Conservation (phyloP, 92 coral and sea anemone species). For the Scolanthus callimorphus region DNA sequence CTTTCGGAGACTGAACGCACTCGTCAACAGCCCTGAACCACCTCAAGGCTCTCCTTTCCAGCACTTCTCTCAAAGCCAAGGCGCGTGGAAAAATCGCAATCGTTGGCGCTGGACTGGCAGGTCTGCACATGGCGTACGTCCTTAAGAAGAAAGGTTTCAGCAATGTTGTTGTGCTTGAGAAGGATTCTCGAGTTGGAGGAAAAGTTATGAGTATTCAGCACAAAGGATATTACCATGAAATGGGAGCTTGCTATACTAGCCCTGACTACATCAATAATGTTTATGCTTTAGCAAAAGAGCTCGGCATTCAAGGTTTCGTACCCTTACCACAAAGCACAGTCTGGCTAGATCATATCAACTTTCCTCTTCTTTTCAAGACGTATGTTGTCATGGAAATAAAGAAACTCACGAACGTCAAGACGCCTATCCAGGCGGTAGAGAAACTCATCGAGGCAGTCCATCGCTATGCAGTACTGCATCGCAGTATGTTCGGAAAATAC, state of each 20-base stretch:
- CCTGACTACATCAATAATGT: conserved; percentile 26
- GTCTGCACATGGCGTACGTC: conserved; percentile 40
- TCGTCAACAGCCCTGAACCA: neutral
- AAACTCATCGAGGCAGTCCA: conserved; percentile 13
- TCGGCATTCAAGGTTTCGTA: conserved; percentile 24
- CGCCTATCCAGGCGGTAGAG: neutral
- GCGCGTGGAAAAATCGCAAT: too few species aligned
- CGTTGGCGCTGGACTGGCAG: conserved; percentile 51
- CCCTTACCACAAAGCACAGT: conserved; percentile 17
- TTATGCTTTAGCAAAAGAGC: conserved; percentile 33
- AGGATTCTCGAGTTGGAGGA: conserved; percentile 24
- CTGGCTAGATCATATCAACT: conserved; percentile 15
- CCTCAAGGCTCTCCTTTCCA: conserved; percentile 11
- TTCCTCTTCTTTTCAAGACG: neutral
- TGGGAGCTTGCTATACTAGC: conserved; percentile 29
- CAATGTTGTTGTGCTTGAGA: conserved; percentile 34
- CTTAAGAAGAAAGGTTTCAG: conserved; percentile 45
- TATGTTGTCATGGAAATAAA: conserved; percentile 17
- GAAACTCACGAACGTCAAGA: conserved; percentile 8
- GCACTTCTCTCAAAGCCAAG: conserved; percentile 3
- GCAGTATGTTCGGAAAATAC: conserved; percentile 43
- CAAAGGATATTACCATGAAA: conserved; percentile 15
- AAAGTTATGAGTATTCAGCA: conserved; percentile 21
- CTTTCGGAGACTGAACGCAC: neutral
- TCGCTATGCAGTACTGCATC: conserved; percentile 24